Conservation (phyloP, 2,797 vertebrate genomes). For the Oreonectes daqikongensis region DNA sequence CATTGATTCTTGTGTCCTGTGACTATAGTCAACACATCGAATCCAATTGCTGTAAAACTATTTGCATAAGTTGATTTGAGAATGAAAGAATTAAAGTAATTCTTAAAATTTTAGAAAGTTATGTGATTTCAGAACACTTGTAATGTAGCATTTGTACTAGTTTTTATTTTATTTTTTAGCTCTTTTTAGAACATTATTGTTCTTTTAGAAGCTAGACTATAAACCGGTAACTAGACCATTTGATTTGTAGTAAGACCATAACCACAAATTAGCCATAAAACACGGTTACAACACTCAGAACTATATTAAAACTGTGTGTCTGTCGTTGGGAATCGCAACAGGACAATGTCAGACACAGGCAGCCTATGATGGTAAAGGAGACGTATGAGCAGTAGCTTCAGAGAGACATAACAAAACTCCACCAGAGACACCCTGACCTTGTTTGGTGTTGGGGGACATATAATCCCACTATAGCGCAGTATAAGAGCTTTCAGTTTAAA, state of each 20-base stretch:
- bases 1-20: not conserved
- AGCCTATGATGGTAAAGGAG: not conserved
- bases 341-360: not conserved
- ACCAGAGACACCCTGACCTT: conserved; percentile 42
- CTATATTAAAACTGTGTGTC: not conserved
- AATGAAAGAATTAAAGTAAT: not conserved
- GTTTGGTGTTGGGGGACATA: conserved; percentile 31
- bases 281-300: not conserved
- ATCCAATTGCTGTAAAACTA: not conserved
- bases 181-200: not conserved
- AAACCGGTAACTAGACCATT: no score
- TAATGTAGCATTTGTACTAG: not conserved
- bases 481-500: conserved; percentile 23
- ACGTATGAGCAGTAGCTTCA: conserved; percentile 17
- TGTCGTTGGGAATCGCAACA: not conserved
- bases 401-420: conserved; percentile 16
- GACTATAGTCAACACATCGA: not conserved
- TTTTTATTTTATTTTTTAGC: not conserved
- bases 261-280: no score
- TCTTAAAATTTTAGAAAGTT: not conserved
- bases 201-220: not conserved
- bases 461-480: conserved; percentile 21
- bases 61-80: not conserved
- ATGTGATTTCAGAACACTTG: not conserved
- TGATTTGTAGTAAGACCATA: no score